Base-by-base conservation (phyloP, 2,113 vertebrate genomes). In the Tragelaphus strepsiceros region DNA sequence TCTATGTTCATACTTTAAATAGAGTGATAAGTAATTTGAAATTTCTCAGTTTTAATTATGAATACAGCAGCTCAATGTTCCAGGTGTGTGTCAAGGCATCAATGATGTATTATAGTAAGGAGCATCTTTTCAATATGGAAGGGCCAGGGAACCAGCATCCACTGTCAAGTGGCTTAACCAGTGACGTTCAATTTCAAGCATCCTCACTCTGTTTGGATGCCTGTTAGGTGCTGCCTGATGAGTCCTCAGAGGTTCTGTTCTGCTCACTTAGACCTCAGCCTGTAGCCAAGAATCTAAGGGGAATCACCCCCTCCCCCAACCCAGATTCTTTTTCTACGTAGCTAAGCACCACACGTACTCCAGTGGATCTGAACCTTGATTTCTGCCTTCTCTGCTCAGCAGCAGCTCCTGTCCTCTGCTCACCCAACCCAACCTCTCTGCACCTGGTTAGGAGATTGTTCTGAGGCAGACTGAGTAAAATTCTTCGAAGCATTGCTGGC, bases 291-390 rank as follows among this genome's bases (percentile, higher is more conserved):
- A 35, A 53, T 11, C 11, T 26, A 35, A 1, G 35, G 15, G 6
- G 2, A 17, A 80, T 32, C 35, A 8, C 12, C 16, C 14, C 15
- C 3, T 19, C 2, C 3, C 19, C 35, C 12, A 8, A 21, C 11
- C 15, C 3, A 4, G 7, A 19, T 43, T 15, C 9, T 22, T 26
- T 28, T 58, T 15, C 59, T 39, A 1, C 35, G 28, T 49, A 49
- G 49, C 58, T 28, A 59, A 59, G 58, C 24, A 59, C 14, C 22
- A 9, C 21, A 19, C 5, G 0, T 13, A 6, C 46, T 43, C 13
- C 7, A 39, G 3, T 21, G 49, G 16, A 28, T 22, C 77, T 54
- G 5, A 13, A 28, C n/a, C 39, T 39, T 15, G 46, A 15, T 26
- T 12, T 53, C 58, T 49, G 6, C 15, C 11, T 80, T 4, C 22